Evolutionary conservation across 1,140 invertebrate genomes (phyloP), one percentile per base, ranked within the genome.

Genomic region (Nephila pilipes): DNA sequence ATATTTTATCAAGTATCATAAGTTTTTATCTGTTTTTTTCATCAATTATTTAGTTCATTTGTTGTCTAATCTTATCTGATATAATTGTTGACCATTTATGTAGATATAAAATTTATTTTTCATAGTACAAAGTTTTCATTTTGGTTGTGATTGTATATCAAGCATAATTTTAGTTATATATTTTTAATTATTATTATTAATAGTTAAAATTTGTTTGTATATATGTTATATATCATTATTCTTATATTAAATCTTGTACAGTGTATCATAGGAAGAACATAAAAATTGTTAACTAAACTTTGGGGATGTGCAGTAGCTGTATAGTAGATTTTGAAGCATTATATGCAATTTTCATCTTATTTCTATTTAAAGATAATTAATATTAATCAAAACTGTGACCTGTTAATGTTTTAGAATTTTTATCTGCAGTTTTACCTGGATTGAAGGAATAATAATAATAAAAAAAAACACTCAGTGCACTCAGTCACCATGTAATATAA

Each of bases 21-120:
- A 65, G 69, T 75, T 75, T 75, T 75, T 36, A 75, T 75, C 65
- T 36, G 29, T 36, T 75, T 75, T 46, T 10, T 6, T n/a, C 12
- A 2, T 75, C 29, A 75, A 5, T 75, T 75, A 75, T 36, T 75
- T 75, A 75, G 69, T 3, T 5, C 69, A 75, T 75, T 60, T 75
- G 69, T 75, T 75, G 46, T 75, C 69, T 29, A 65, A 65, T 25
- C 18, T 75, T 69, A 10, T 16, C 29, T 32, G 32, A 32, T 16
- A 75, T 75, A 75, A 32, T 75, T 75, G 69, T 75, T 75, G 58
- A 60, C 0, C 58, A 18, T 60, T 60, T 60, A 22, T 60, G 29
- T 75, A 75, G 69, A 75, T 75, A 75, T 75, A 32, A 75, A 75
- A 75, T 75, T 75, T 75, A 18, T 75, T 75, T 75, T 75, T 75